phyloP scores from a whole-genome alignment of 2,888 invertebrate genomes.

The Microctonus brassicae region DNA sequence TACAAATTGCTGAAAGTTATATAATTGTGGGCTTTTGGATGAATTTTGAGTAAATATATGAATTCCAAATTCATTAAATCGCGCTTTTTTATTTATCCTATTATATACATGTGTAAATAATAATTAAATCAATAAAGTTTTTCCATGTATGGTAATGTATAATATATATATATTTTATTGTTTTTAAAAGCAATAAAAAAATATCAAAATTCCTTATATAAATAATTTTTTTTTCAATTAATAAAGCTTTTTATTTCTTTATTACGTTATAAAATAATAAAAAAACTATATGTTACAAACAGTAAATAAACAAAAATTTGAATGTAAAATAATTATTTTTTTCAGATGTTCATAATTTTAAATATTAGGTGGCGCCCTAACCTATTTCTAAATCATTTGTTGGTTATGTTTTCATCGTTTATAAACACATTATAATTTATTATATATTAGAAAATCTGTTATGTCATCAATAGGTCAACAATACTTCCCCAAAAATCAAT shows the following conservation, averaged over 20 bases:
- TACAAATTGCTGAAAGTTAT: conserved; percentile 3
- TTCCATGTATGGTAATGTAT: background rate
- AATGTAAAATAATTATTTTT: background rate
- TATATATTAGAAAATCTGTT: background rate
- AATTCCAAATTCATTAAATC: conserved; percentile 47
- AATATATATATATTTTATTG: no score
- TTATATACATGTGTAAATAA: background rate
- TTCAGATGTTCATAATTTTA: background rate
- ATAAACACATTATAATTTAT: no score
- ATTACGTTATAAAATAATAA: no score
- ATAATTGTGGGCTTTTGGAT: conserved; percentile 52
- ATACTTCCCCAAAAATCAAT: no score
- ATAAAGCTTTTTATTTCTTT: no score
- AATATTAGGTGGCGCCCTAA: background rate
- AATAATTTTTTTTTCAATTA: no score
- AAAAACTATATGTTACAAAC: no score
- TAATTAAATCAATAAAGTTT: background rate
- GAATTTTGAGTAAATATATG: conserved; percentile 50
- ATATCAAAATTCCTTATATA: background rate
- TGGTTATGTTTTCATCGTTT: no score
- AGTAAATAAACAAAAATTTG: background rate
- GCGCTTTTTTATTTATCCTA: background rate
- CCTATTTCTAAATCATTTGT: background rate
- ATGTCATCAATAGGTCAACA: background rate
- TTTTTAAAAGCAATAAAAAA: background rate